Evolutionary conservation across 2,888 invertebrate species (phyloP), one percentile per base, ranked within the genome.

Genomic region (Spicauda simplicius): DNA sequence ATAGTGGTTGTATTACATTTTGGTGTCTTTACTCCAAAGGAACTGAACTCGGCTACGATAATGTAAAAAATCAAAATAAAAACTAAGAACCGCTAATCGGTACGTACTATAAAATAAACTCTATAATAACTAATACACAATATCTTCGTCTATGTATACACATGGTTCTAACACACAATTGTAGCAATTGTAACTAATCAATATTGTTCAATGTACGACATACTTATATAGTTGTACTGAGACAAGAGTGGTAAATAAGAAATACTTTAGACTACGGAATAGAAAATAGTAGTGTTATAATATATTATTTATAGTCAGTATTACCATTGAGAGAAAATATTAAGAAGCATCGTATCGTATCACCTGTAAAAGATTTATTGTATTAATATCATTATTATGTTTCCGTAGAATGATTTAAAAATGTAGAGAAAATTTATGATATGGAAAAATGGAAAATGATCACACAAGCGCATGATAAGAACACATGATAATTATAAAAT

Each of bases 51-150:
- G 72, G 77, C 90, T 91, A 91, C 88, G 74, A 77, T 74, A 78
- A 79, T 78, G 56, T 71, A 80, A 79, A 82, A n/a, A 81, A 70
- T 79, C 69, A 70, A 86, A 88, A 86, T 77, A 82, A 87, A 85
- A 85, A 79, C 87, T 90, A 91, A 74, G 64, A 67, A 77, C 90
- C 91, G 91, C 91, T 92, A 92, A 18, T 79, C 91, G 90, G 90
- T 77, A 74, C 77, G 25, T 25, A 25, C 25, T 79, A 77, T 80
- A 81, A 80, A 79, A 84, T 80, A 81, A 83, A 77, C 61, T 79
- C 86, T 91, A 90, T 81, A 54, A 72, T 82, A 50, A 85, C 86
- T 86, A 89, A 87, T 84, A 88, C 83, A 88, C 79, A 85, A 75
- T 77, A 75, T 73, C 73, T 77, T 83, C 83, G 71, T 77, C 74